phyloP scores from a whole-genome alignment of 1,140 invertebrate genomes.

The Drosophila virilis region DNA sequence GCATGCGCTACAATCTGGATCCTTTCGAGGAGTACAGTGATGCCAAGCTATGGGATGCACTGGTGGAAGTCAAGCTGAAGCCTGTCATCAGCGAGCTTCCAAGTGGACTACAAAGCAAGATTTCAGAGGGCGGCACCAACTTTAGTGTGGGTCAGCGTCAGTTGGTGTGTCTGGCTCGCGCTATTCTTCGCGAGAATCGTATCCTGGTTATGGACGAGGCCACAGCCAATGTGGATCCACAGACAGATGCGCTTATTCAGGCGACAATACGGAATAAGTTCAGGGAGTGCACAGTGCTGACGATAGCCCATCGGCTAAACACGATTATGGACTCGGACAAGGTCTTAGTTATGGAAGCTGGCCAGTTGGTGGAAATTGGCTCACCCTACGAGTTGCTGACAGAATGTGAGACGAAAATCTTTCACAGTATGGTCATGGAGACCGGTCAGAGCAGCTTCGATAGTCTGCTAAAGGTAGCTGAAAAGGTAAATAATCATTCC shows the following conservation, averaged over 20 bases:
- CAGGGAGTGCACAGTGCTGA: constrained; percentile 65
- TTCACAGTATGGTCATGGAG: constrained; percentile 88
- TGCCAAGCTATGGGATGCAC: constrained; percentile 91
- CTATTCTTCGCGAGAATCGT: constrained; percentile 89
- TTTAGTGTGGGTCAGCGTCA: constrained; percentile 91
- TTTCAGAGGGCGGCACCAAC: constrained; percentile 88
- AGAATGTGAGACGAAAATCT: constrained; percentile 68
- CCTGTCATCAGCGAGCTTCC: constrained; percentile 81
- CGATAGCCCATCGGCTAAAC: constrained; percentile 66
- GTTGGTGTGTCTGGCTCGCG: constrained; percentile 89
- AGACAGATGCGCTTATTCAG: constrained; percentile 90
- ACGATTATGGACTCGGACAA: constrained; percentile 72
- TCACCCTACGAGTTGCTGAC: constrained; percentile 87
- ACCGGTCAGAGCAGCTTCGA: constrained; percentile 87
- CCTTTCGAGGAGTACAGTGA: constrained; percentile 91
- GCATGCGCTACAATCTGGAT: constrained; percentile 90
- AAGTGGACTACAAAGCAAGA: constrained; percentile 84
- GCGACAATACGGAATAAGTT: constrained; percentile 85
- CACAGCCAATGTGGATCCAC: constrained; percentile 86
- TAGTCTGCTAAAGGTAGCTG: constrained; percentile 86
- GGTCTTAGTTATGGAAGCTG: constrained; percentile 64
- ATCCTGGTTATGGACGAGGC: constrained; percentile 88
- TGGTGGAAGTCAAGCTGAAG: constrained; percentile 91
- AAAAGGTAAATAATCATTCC: constrained; percentile 76
- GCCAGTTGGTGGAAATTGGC: constrained; percentile 74